Evolutionary conservation across 2,888 invertebrate species (phyloP), one percentile per base, ranked within the genome.

Genomic region (Harpalus rufipes): DNA sequence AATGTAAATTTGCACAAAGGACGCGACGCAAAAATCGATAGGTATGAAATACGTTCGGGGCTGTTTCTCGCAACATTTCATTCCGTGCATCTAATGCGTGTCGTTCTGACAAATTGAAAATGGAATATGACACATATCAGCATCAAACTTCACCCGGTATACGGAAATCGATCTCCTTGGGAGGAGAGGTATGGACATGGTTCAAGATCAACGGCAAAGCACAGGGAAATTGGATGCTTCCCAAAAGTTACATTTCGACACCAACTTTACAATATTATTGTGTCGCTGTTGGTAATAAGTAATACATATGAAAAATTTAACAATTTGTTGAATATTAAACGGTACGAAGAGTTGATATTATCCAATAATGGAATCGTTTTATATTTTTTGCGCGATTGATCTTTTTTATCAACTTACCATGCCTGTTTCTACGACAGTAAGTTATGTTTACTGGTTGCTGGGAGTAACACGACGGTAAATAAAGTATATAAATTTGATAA

Each of bases 41-140:
- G 44, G 51, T 76, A 76, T 56, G 18, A 51, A 44, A 76, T 76
- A 76, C 44, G 51, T 78, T 78, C 14, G 21, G 21, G 56, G 80
- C 56, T 79, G 80, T 80, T 80, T 61, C 80, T 61, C 32, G 61
- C 61, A 61, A 80, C 80, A 80, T 80, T 80, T 80, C 80, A 80
- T 59, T 80, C 61, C 44, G 59, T 32, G 61, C 63, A 61, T 80
- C 80, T 63, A 80, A 80, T 41, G 80, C 41, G 80, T 80, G 80
- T 80, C 80, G 80, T 63, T 80, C 61, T 41, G 59, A 80, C 80
- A 80, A 80, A 80, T 80, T 80, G 80, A 80, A 80, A 80, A 80
- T 80, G 80, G 80, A 80, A 80, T 80, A 80, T 80, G 80, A 80
- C 80, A 80, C 80, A 80, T 80, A 80, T 80, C 63, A 80, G 80